Evolutionary conservation across 2,888 invertebrate species (phyloP), one percentile per base, ranked within the genome.

Genomic region (Callimorpha dominula): DNA sequence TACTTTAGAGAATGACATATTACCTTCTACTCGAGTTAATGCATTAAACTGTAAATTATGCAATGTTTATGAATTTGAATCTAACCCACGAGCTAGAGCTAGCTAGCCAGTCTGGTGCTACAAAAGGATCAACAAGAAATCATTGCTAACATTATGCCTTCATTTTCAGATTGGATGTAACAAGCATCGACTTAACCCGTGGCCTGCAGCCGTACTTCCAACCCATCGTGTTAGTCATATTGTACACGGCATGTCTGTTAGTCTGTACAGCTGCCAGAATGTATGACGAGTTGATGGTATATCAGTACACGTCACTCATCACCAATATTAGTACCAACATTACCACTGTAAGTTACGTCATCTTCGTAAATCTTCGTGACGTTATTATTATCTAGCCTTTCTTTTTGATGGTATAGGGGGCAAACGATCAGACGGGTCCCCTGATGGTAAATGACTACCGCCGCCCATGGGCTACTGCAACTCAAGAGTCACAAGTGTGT

Each of bases 211-310:
- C 95, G 0, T 94, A 96, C 89, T 94, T 96, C 85, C 95, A 94
- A 78, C 93, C 95, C 0, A 92, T 95, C 60, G 94, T 96, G 2
- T 87, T 96, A 65, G 95, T 94, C 43, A 90, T 95, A 20, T 83
- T 96, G 17, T 96, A 96, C 83, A 90, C 89, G 4, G 92, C 95
- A 3, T 96, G 96, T 60, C 79, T 96, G 70, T 81, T 96, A 0
- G 93, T 95, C 1, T 95, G 95, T 77, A 88, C 92, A 0, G 92
- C 95, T 0, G 95, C 95, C 7, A 85, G 96, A 57, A 92, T 91
- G 91, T 94, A 96, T 57, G 96, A 96, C 72, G 96, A 96, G 82
- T 90, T 96, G 71, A 95, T 96, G 94, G 95, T 94, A 4, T 95
- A 94, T 85, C 94, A 96, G 77, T 95, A 94, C 69, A 82, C 92